Conservation (phyloP, 1,140 invertebrate species). For the Micrasema minimum region DNA sequence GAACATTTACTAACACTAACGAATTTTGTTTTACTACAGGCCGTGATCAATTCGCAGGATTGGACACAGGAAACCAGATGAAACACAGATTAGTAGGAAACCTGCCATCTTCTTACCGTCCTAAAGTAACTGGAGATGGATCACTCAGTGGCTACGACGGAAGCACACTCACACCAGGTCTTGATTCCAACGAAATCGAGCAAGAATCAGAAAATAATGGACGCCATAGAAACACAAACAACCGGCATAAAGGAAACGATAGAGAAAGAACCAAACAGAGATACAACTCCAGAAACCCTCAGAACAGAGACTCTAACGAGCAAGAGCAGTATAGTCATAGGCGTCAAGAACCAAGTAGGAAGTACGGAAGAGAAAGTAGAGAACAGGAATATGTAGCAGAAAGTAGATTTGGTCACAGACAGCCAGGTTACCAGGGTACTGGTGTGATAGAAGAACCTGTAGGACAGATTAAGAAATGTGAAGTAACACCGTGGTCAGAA, state of each 20-base stretch:
- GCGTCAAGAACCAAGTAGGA: not conserved
- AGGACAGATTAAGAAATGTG: conserved; percentile 60
- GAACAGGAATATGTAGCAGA: conserved; percentile 12
- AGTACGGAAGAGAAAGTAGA: conserved; percentile 1
- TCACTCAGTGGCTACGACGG: conserved; percentile 45
- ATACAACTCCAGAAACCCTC: not conserved
- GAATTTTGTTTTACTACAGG: conserved; percentile 27
- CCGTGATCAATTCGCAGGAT: conserved; percentile 36
- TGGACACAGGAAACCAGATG: conserved; percentile 39
- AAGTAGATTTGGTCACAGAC: conserved; percentile 8
- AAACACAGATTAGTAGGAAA: conserved; percentile 30
- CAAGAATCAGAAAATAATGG: conserved; percentile 17
- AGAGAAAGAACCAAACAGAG: conserved; percentile 8
- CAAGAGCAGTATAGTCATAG: not conserved
- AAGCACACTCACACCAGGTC: conserved; percentile 39
- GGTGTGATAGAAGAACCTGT: conserved; percentile 49
- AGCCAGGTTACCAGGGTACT: not conserved
- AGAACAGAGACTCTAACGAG: not conserved
- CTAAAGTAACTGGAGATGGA: conserved; percentile 42
- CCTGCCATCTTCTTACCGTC: not conserved
- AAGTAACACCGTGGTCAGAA: conserved; percentile 71
- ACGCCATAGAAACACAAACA: conserved; percentile 20
- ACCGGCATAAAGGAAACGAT: conserved; percentile 14
- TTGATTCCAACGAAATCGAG: conserved; percentile 53
- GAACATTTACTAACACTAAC: conserved; percentile 13